Conservation (phyloP, 2,888 invertebrate genomes). For the Drosophila melanosoma region DNA sequence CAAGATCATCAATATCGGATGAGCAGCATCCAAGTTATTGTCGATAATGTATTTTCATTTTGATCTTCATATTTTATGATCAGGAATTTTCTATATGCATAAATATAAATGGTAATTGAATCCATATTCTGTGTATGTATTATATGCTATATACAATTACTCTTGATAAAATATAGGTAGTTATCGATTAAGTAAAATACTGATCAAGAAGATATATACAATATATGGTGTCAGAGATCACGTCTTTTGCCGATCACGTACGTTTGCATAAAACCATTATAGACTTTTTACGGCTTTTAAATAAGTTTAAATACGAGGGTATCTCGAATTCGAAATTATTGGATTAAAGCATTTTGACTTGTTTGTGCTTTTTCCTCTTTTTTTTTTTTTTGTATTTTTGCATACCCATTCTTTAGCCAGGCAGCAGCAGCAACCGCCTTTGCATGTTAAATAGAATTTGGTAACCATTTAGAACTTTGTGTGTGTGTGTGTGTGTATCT, state of each 20-base stretch:
- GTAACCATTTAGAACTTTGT: slow-evolving; percentile 22
- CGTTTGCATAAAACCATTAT: not conserved
- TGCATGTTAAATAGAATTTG: slow-evolving; percentile 67
- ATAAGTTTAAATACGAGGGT: not conserved
- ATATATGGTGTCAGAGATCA: not conserved
- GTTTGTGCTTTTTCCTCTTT: slow-evolving; percentile 1
- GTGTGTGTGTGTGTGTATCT: not conserved
- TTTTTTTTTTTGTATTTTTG: slow-evolving; percentile 9
- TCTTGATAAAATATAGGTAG: not conserved
- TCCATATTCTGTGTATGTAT: not conserved
- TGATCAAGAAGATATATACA: not conserved
- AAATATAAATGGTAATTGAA: not conserved
- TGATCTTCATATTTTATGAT: no score
- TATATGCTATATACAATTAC: not conserved
- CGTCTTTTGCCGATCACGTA: not conserved
- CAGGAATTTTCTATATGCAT: no score
- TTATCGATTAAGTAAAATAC: not conserved
- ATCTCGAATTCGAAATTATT: not conserved
- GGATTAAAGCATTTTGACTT: not conserved
- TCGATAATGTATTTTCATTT: not conserved
- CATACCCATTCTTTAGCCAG: slow-evolving; percentile 35
- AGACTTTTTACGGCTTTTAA: not conserved
- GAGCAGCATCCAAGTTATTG: not conserved
- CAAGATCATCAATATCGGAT: no score
- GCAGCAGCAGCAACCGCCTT: slow-evolving; percentile 34